A percentile compares a stretch with the other conserved stretches of the same genome.
Evolutionary conservation across 2,888 invertebrate species (phyloP).

Genomic region (Acronicta leporina): DNA sequence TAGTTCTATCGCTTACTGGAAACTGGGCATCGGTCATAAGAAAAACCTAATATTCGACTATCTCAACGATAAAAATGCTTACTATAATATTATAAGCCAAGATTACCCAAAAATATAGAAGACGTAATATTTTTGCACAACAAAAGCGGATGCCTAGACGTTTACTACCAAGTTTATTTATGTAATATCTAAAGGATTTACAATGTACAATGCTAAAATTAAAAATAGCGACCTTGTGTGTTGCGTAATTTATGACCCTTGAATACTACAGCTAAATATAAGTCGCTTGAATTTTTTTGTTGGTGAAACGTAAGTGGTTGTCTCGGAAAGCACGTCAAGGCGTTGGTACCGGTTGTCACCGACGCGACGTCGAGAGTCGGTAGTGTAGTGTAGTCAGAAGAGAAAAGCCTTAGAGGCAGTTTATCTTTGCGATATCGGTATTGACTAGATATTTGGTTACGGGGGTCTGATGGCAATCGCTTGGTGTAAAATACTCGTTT

Average conservation of each 20-base stretch:
- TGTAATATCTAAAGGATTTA: conserved; percentile 16
- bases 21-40: not conserved
- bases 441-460: too few relatives aligned
- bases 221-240: conserved; percentile 27
- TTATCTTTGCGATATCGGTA: too few relatives aligned
- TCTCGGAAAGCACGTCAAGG: too few relatives aligned
- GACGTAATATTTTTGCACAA: conserved; percentile 14
- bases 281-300: not conserved
- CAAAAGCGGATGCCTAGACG: conserved; percentile 16
- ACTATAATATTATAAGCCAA: not conserved
- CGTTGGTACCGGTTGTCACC: too few relatives aligned
- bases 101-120: conserved; percentile 1
- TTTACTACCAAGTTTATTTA: conserved; percentile 24
- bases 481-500: too few relatives aligned
- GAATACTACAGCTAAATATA: conserved; percentile 20
- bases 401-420: too few relatives aligned
- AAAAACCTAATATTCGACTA: not conserved
- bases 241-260: conserved; percentile 25
- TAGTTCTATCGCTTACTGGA: too few relatives aligned
- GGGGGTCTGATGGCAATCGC: too few relatives aligned
- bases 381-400: too few relatives aligned
- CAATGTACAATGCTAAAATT: conserved; percentile 19
- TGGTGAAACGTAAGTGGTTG: too few relatives aligned
- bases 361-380: too few relatives aligned
- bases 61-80: conserved; percentile 7